A percentile compares a stretch with the other conserved stretches of the same genome.
phyloP scores from a whole-genome alignment of 2,888 invertebrate genomes.

The Pardosa pseudoannulata region DNA sequence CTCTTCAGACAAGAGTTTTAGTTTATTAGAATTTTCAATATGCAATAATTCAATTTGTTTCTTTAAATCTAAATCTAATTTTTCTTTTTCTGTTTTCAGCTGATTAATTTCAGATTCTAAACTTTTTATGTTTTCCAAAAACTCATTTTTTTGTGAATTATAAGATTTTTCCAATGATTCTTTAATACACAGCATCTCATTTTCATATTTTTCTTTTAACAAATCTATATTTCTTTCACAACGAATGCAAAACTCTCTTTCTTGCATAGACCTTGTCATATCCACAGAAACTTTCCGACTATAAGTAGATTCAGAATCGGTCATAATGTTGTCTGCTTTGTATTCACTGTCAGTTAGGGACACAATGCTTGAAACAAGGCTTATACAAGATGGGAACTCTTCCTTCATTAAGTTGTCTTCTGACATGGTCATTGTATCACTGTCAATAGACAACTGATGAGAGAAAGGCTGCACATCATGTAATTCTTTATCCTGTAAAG shows the following conservation, averaged over 20 bases:
- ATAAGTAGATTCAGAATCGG: conserved; percentile 47
- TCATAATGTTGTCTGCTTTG: conserved; percentile 25
- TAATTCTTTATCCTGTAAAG: conserved; percentile 36
- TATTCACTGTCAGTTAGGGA: conserved; percentile 66
- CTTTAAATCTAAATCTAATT: neutral
- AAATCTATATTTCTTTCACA: conserved; percentile 46
- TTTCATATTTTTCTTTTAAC: conserved; percentile 45
- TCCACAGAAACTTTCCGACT: conserved; percentile 54
- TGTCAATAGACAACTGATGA: conserved; percentile 32
- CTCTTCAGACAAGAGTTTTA: conserved; percentile 21
- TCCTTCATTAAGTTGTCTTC: conserved; percentile 63
- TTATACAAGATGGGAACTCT: conserved; percentile 25
- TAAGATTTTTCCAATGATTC: conserved; percentile 39
- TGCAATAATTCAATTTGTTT: conserved; percentile 40
- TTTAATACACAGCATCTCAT: conserved; percentile 39
- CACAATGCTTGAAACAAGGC: conserved; percentile 50
- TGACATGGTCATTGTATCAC: conserved; percentile 41
- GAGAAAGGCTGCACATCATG: neutral
- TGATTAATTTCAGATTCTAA: conserved; percentile 28
- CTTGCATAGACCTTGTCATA: conserved; percentile 39
- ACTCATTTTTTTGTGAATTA: conserved; percentile 20
- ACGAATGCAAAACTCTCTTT: conserved; percentile 32
- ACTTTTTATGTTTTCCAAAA: conserved; percentile 32
- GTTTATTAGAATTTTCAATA: conserved; percentile 43
- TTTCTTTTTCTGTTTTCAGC: conserved; percentile 30